Base-by-base conservation (phyloP, 2,888 invertebrate genomes). In the Dryococelus australis region DNA sequence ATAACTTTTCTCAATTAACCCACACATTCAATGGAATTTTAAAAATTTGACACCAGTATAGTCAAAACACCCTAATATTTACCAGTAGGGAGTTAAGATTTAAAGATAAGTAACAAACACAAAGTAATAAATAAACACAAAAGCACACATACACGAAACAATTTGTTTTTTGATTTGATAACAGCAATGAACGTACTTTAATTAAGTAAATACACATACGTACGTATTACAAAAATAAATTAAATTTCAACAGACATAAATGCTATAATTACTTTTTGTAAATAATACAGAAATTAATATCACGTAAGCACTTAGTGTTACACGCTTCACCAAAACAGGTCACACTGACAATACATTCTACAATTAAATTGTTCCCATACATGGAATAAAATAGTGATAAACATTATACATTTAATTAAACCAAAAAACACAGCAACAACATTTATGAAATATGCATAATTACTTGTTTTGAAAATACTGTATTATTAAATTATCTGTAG, bases 221-320 rank as follows among this genome's bases (percentile, higher is more conserved):
- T n/a, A n/a, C 65, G 24, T n/a, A n/a, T 24, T 16, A 16, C 16
- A 65, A 65, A 65, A 65, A 65, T n/a, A 65, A 16, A 65, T 24
- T 24, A n/a, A 65, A 20, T 65, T 65, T 65, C 8, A 65, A 65
- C 65, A 65, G n/a, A 65, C n/a, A 65, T 65, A 65, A 47, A 65
- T 65, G 65, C 65, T 65, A n/a, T 65, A n/a, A 65, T 65, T 65
- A 65, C 65, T 65, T 47, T 1, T 16, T 13, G 47, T 12, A 65
- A 65, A 65, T 65, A 65, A 65, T 65, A 65, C 65, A 65, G 65
- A 65, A 12, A 24, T 65, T 65, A 65, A 65, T 65, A 65, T 65
- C 65, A 65, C 65, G 2, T 47, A 47, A 47, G 47, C 65, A 65
- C 65, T 65, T 65, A 65, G 1, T 16, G n/a, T 9, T 16, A 65